Percentiles rank a stretch among this genome's conserved stretches.
Evolutionary conservation across 2,888 invertebrate species (phyloP).

Genomic region (Drosophila gaucha): DNA sequence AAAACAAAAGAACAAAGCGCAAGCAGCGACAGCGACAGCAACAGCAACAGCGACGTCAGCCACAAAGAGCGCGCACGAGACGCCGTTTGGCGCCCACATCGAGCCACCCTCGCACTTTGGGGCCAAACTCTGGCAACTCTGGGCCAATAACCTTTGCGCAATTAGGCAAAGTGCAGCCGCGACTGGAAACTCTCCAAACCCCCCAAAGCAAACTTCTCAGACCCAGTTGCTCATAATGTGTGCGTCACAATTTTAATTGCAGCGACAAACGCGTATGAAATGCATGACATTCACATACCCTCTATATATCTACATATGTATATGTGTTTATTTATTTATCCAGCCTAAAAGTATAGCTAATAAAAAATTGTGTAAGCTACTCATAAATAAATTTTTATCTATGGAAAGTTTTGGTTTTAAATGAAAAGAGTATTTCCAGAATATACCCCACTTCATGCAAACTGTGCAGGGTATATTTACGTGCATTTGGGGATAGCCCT

Average conservation of each 20-base stretch:
- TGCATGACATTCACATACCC: constrained; percentile 21
- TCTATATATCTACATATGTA: background rate
- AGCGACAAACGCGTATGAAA: background rate
- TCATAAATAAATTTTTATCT: too few relatives aligned
- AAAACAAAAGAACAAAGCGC: constrained; percentile 75
- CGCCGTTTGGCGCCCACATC: constrained; percentile 45
- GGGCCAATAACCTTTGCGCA: constrained; percentile 60
- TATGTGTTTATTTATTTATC: background rate
- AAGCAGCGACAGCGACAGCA: constrained; percentile 25
- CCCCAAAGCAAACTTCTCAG: constrained; percentile 16
- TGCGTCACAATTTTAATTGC: constrained; percentile 17
- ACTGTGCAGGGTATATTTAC: constrained; percentile 20
- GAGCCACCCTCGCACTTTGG: constrained; percentile 51
- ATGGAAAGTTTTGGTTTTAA: too few relatives aligned
- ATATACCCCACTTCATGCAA: background rate
- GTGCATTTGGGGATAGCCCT: constrained; percentile 45
- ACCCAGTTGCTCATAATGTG: constrained; percentile 6
- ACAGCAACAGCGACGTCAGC: constrained; percentile 9
- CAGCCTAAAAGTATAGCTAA: constrained; percentile 27
- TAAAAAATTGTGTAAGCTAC: too few relatives aligned
- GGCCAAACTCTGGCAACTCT: constrained; percentile 13
- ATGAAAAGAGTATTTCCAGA: too few relatives aligned
- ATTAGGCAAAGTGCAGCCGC: constrained; percentile 62
- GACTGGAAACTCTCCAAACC: constrained; percentile 41
- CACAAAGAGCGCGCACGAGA: constrained; percentile 38